Conservation (phyloP, 2,888 invertebrate genomes). For the Drosophila anomalata region DNA sequence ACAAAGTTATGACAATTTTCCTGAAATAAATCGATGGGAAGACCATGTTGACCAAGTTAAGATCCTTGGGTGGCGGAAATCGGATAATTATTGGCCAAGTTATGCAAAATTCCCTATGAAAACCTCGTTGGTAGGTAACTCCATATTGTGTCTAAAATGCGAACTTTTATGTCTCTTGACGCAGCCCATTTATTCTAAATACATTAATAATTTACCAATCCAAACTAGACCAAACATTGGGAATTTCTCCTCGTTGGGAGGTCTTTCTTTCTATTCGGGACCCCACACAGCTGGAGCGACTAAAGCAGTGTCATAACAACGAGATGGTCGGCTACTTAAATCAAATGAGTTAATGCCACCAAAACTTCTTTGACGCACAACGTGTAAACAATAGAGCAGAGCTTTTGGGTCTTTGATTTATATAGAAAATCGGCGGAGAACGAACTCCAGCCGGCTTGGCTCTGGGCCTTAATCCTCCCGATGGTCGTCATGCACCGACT, state of each 20-base stretch:
- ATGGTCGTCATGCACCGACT: constrained; percentile 56
- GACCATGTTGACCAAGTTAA: too few species aligned
- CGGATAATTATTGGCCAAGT: too few species aligned
- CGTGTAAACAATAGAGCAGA: constrained; percentile 67
- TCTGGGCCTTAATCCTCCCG: constrained; percentile 54
- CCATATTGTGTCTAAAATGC: too few species aligned
- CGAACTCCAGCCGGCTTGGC: constrained; percentile 20
- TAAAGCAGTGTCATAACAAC: constrained; percentile 60
- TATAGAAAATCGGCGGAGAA: constrained; percentile 47
- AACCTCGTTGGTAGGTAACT: too few species aligned
- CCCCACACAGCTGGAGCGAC: constrained; percentile 51
- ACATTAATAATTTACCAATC: neutral
- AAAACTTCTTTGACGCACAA: constrained; percentile 67
- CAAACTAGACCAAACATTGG: neutral
- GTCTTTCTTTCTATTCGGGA: constrained; percentile 21
- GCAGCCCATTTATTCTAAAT: constrained; percentile 1
- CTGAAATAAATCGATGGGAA: too few species aligned
- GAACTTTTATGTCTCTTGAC: neutral
- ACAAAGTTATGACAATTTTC: too few species aligned
- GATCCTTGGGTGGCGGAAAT: too few species aligned
- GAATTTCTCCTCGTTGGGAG: constrained; percentile 38
- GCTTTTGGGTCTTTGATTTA: constrained; percentile 69
- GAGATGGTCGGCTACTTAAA: constrained; percentile 60
- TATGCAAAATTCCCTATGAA: too few species aligned
- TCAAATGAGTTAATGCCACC: constrained; percentile 73